phyloP scores from a whole-genome alignment of 2,113 vertebrate species.

The Carassius auratus region DNA sequence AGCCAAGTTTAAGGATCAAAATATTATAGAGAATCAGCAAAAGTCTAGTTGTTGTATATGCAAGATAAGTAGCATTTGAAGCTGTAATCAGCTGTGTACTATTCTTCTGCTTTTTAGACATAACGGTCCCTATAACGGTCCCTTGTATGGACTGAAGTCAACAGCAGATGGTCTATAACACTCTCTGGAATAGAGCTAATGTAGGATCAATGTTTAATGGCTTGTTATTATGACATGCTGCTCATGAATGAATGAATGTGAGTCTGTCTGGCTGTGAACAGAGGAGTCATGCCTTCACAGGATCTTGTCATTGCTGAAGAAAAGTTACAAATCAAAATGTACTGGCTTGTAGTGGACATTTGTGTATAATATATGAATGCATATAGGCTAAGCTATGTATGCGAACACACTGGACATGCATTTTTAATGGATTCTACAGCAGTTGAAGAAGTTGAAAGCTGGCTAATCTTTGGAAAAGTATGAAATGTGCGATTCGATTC shows the following conservation, averaged over 20 bases:
- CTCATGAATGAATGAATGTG: neutral
- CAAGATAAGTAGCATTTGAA: neutral
- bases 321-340: neutral
- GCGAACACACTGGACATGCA: neutral
- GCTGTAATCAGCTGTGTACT: neutral
- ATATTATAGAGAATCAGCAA: neutral
- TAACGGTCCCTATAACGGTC: neutral
- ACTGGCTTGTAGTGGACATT: neutral
- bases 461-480: slow-evolving; percentile 62
- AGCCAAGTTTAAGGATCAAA: neutral
- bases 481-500: slow-evolving; percentile 21
- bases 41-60: neutral
- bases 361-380: neutral
- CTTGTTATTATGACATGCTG: neutral
- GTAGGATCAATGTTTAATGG: neutral
- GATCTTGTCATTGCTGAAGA: neutral
- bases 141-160: neutral
- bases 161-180: neutral
- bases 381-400: neutral
- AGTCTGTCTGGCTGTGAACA: neutral
- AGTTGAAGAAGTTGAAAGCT: slow-evolving; percentile 56
- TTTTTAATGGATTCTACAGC: slow-evolving; percentile 49
- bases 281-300: neutral
- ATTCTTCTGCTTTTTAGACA: neutral
- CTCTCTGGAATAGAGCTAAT: neutral